Evolutionary conservation across 1,140 invertebrate species (phyloP).

Genomic region (Chrysopa pallens): DNA sequence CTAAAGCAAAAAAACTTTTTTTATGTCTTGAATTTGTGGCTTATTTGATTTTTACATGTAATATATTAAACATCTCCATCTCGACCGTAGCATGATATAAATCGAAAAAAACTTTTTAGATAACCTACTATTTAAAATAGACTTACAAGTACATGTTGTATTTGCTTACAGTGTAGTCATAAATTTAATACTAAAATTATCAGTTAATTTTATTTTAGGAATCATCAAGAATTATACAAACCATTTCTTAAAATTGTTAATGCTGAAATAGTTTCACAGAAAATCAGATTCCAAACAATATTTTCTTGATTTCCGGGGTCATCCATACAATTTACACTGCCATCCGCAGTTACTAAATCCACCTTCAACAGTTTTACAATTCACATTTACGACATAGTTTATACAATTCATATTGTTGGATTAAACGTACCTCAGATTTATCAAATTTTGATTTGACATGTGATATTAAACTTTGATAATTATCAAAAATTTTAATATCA

Average conservation of each 20-base stretch:
- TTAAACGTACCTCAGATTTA: too few relatives aligned
- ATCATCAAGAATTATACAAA: too few relatives aligned
- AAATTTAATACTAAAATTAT: too few relatives aligned
- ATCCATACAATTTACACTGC: constrained; percentile 72
- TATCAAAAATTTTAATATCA: constrained; percentile 50
- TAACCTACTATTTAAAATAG: neutral
- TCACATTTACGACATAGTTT: constrained; percentile 1
- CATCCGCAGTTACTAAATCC: constrained; percentile 75
- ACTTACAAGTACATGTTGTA: neutral
- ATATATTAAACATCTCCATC: neutral
- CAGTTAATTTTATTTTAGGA: too few relatives aligned
- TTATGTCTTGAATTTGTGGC: neutral
- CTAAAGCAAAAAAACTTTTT: neutral
- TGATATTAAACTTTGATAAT: constrained; percentile 40
- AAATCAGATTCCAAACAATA: constrained; percentile 55
- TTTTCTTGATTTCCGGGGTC: constrained; percentile 74
- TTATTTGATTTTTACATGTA: neutral
- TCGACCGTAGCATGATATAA: neutral
- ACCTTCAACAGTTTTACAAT: constrained; percentile 16
- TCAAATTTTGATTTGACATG: constrained; percentile 13
- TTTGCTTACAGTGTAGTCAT: neutral
- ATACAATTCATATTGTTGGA: constrained; percentile 19
- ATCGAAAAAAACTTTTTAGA: neutral
- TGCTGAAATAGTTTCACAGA: constrained; percentile 63
- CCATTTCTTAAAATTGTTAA: constrained; percentile 43